Evolutionary conservation across 1,140 invertebrate species (phyloP).

Genomic region (Pseudomyrmex cubaensis): DNA sequence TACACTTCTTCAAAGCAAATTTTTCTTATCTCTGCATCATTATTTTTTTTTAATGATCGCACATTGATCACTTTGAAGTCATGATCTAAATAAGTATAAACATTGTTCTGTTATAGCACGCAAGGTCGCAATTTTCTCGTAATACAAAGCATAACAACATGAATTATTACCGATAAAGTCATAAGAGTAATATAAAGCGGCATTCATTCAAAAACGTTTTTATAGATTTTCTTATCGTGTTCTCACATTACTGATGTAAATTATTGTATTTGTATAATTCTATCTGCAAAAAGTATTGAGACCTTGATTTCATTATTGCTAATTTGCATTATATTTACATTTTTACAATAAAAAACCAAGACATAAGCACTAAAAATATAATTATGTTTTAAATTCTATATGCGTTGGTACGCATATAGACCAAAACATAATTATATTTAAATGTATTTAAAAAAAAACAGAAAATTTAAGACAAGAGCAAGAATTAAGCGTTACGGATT

Average conservation of each 20-base stretch:
- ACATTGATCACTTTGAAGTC: background rate
- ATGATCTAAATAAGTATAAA: no score
- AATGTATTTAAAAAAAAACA: no score
- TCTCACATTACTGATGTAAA: background rate
- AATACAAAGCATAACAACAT: background rate
- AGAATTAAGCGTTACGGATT: no score
- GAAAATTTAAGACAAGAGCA: no score
- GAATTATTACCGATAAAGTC: no score
- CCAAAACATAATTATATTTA: no score
- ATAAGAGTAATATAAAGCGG: no score
- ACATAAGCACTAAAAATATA: no score
- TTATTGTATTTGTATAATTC: background rate
- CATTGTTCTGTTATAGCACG: background rate
- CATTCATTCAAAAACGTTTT: background rate
- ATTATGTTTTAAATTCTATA: no score
- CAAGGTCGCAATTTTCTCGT: background rate
- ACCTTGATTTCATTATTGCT: background rate
- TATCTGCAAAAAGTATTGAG: background rate
- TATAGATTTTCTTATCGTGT: background rate
- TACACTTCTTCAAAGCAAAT: background rate
- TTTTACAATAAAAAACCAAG: no score
- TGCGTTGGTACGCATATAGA: no score
- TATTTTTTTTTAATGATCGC: background rate
- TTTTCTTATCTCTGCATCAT: background rate
- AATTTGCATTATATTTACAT: background rate